Conservation (phyloP, 1,140 invertebrate genomes). For the Trinorchestia longiramus region DNA sequence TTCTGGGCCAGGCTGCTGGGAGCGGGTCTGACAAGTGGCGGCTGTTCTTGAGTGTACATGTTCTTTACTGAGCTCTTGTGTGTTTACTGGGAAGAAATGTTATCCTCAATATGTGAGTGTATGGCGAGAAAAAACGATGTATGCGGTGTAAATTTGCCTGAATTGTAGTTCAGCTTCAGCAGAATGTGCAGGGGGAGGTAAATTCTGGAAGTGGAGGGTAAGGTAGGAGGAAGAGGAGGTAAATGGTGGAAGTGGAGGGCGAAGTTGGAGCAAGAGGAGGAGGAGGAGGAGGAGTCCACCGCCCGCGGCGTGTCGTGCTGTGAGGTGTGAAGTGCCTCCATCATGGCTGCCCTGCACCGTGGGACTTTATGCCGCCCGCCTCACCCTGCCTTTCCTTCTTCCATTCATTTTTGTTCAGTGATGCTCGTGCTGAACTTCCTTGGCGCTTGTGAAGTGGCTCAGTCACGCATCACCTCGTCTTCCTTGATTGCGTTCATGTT, state of each 20-base stretch:
- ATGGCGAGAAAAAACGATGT: background rate
- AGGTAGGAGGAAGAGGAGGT: background rate
- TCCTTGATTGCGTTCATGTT: background rate
- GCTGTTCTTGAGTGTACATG: background rate
- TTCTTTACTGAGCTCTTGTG: no score
- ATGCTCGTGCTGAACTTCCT: conserved; percentile 6
- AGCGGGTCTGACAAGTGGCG: background rate
- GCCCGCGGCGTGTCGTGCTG: conserved; percentile 19
- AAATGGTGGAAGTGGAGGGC: background rate
- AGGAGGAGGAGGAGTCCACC: background rate
- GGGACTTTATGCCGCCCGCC: background rate
- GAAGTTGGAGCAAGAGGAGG: background rate
- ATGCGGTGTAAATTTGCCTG: background rate
- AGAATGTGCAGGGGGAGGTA: background rate
- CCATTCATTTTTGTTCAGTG: background rate
- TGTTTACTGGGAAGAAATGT: background rate
- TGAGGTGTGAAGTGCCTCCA: conserved; percentile 21
- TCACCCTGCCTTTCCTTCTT: conserved; percentile 6
- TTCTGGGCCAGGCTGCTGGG: background rate
- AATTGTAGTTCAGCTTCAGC: background rate
- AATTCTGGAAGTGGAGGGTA: no score
- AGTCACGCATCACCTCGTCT: background rate
- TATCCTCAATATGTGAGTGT: background rate
- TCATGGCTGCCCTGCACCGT: conserved; percentile 21
- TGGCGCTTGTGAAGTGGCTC: background rate